Evolutionary conservation across 2,113 vertebrate genomes (phyloP), one percentile per base, ranked within the genome.

Genomic region (Tachysurus fulvidraco): DNA sequence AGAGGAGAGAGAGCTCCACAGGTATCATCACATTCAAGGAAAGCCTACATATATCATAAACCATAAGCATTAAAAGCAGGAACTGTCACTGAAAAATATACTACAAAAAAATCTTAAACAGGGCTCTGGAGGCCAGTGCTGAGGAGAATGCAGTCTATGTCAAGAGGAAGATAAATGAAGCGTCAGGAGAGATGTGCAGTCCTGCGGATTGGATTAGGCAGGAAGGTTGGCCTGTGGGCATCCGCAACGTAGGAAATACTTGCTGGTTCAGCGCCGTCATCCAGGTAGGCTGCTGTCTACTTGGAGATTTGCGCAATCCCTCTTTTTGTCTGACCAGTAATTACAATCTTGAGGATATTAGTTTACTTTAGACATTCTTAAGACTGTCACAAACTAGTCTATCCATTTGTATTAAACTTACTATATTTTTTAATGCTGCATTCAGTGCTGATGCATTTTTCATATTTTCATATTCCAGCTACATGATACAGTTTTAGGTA

Each of bases 231-330:
- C 98, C 98, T 0, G 97, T 98, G 17, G 98, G 98, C 12, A 95
- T 99, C 87, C 97, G 97, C 59, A 99, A 99, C 2, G 96, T 99
- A 0, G 98, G 98, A 13, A 99, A 98, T 85, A 99, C 98, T 0
- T 99, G 98, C 91, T 99, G 98, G 98, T 99, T 99, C 93, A 99
- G 98, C 17, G 97, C 98, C 2, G 98, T 99, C 86, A 98, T 99
- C 93, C 98, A 99, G 97, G 98, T 99, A 87, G 88, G 92, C 13
- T 55, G 7, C 41, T 46, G n/a, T 76, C 7, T 64, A 23, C 57
- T 65, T 5, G 28, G 65, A 30, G 50, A 23, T 28, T 65, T 83
- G 7, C 55, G 25, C 14, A 52, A n/a, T 69, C 3, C 65, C 25
- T 28, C 25, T 28, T n/a, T 55, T 44, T 50, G 71, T 21, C 8